These are phyloP conservation scores for Drosophila prostipennis DNA, from an alignment of 2,888 invertebrate species.

Conservation along the genomic window DNA sequence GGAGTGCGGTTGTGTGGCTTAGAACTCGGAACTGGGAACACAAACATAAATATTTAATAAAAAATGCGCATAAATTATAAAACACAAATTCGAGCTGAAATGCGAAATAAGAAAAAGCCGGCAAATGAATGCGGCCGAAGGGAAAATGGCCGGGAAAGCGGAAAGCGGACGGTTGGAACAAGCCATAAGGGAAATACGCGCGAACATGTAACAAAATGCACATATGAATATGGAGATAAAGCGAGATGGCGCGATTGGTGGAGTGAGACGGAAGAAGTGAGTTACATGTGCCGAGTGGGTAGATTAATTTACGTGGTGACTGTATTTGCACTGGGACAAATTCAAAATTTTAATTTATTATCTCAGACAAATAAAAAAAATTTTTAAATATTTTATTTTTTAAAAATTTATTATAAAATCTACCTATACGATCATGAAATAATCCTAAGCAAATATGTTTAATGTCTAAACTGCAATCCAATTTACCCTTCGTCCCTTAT, in stretches of 20 bases:
- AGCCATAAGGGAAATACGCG: conserved; percentile 67
- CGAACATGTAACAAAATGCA: conserved; percentile 58
- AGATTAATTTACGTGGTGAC: conserved; percentile 56
- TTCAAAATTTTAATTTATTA: not conserved
- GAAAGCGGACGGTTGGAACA: conserved; percentile 52
- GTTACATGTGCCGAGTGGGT: conserved; percentile 52
- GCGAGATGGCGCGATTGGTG: conserved; percentile 4
- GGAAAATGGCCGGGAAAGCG: conserved; percentile 22
- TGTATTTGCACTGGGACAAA: conserved; percentile 55
- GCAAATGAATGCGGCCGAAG: conserved; percentile 51
- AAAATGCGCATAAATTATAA: conserved; percentile 82
- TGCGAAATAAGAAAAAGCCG: conserved; percentile 60
- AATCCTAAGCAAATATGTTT: not conserved
- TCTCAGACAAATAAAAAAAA: too few relatives aligned
- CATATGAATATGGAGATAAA: conserved; percentile 32
- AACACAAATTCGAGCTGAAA: conserved; percentile 67
- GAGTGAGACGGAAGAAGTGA: not conserved
- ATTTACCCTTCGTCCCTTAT: not conserved
- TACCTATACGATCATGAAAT: not conserved
- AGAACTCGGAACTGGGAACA: conserved; percentile 47
- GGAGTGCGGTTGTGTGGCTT: conserved; percentile 48
- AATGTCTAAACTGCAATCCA: not conserved
- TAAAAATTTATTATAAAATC: too few relatives aligned
- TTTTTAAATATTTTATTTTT: too few relatives aligned
- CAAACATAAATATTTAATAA: conserved; percentile 80